Evolutionary conservation across 2,797 vertebrate genomes (phyloP).

Genomic region (Sebastes itinus): DNA sequence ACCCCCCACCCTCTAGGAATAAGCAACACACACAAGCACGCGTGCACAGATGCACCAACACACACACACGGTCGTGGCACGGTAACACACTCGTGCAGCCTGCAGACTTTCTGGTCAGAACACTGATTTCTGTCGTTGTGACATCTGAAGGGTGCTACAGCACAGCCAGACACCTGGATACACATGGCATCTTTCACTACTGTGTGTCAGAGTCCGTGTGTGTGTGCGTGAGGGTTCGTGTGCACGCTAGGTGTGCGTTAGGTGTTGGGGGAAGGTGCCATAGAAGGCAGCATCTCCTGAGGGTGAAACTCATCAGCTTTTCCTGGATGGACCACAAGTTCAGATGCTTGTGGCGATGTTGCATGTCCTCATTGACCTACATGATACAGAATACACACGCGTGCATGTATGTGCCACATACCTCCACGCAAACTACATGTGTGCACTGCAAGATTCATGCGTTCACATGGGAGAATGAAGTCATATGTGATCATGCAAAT

Average conservation of each 20-base stretch:
- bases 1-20: conserved; percentile 77
- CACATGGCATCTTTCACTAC: conserved; percentile 79
- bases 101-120: conserved; percentile 74
- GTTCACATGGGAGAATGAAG: conserved; percentile 3
- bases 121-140: conserved; percentile 79
- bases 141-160: conserved; percentile 80
- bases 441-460: background rate
- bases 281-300: conserved; percentile 67
- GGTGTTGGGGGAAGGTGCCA: conserved; percentile 65
- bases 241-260: conserved; percentile 43
- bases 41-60: conserved; percentile 43
- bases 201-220: conserved; percentile 51
- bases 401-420: conserved; percentile 8
- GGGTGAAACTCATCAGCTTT: conserved; percentile 74
- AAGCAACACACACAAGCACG: conserved; percentile 39
- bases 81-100: conserved; percentile 53
- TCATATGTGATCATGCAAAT: conserved; percentile 20
- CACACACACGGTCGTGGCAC: conserved; percentile 16
- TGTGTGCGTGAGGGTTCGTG: background rate
- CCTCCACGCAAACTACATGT: conserved; percentile 12
- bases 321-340: conserved; percentile 74
- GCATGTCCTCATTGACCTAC: conserved; percentile 70
- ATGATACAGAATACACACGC: conserved; percentile 48
- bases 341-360: conserved; percentile 66
- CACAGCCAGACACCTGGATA: conserved; percentile 83